Evolutionary conservation across 2,888 invertebrate genomes (phyloP), one percentile per base, ranked within the genome.

Genomic region (Taphrorychus bicolor): DNA sequence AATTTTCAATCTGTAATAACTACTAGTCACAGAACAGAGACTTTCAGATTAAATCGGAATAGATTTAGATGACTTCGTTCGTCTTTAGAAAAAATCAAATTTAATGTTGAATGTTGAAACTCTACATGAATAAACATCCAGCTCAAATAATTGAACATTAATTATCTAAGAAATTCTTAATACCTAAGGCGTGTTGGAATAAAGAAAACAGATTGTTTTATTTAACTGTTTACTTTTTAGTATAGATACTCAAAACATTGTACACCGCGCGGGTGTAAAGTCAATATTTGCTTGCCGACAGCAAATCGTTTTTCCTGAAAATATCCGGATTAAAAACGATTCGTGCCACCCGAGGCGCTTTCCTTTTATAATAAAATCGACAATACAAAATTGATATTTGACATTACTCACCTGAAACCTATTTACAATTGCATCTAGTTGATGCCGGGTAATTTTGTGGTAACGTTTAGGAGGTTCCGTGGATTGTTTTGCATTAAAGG

Each of bases 401-500:
- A 32, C 7, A 45, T 17, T 41, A 23, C 40, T 80, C 84, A 94
- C 94, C 90, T 97, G 94, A 87, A 98, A 98, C 82, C 97, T 88
- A 76, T 93, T 93, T 80, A 93, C 93, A 78, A 97, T 94, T 45
- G 94, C 92, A 83, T 97, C 97, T 73, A 98, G 85, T 83, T 98
- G 98, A 82, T 96, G 95, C 81, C 96, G 95, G 62, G 94, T 95
- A 59, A 99, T 92, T 86, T 99, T 99, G 62, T 94, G 92, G 81
- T 97, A 97, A 71, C 98, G 86, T 77, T 94, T 87, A 1, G 96
- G 96, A 97, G 98, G 96, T 82, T 99, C 99, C 5, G 97, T 97
- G 0, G 97, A 97, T 81, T 98, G 98, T 84, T 99, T 99, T 9
- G 98, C 97, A 84, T 98, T 99, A 86, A 99, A 99, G 5, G 98